Evolutionary conservation across 2,888 invertebrate genomes (phyloP), one percentile per base, ranked within the genome.

Genomic region (Eucera pruinosa): DNA sequence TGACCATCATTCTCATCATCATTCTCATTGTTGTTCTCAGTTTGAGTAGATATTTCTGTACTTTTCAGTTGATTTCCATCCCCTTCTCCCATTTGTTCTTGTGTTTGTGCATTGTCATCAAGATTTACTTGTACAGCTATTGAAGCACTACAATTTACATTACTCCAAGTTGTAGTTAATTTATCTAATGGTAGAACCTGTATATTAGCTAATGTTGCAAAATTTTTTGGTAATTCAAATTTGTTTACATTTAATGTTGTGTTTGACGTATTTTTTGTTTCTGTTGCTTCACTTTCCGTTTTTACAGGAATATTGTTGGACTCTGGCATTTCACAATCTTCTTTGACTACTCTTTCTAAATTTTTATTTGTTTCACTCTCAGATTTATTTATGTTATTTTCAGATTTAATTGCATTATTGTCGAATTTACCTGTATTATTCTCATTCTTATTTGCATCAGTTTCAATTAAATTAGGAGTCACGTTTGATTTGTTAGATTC

Each of bases 1-100:
- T 95, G 94, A 1, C 94, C 94, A 11, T 93, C 93, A 77, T 94
- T 94, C 0, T 94, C 94, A 79, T 94, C 94, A 4, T 93, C 93
- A 50, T 91, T 92, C 11, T 89, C 90, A 45, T 88, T 87, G 41
- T 87, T 89, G 7, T 85, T 88, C n/a, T 94, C 93, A 11, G 93
- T 93, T 76, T 93, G 93, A 1, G 93, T 93, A 2, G 93, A 93
- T 84, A 91, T 92, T 80, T 93, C 93, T 30, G 90, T 91, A 65
- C 90, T 90, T 39, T 88, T 90, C 1, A 89, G 89, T 7, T 86
- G 85, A 36, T 71, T 84, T n/a, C 45, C 39, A 25, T 86, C 85
- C 15, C 85, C 87, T 52, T 81, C 83, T 69, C 73, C 82, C 15
- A 27, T 78, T 84, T 71, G 72, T 15, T 78, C 67, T 43, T 62